Evolutionary conservation across 23 tunicate species (phyloP).

Genomic region (Ciona savignyi): DNA sequence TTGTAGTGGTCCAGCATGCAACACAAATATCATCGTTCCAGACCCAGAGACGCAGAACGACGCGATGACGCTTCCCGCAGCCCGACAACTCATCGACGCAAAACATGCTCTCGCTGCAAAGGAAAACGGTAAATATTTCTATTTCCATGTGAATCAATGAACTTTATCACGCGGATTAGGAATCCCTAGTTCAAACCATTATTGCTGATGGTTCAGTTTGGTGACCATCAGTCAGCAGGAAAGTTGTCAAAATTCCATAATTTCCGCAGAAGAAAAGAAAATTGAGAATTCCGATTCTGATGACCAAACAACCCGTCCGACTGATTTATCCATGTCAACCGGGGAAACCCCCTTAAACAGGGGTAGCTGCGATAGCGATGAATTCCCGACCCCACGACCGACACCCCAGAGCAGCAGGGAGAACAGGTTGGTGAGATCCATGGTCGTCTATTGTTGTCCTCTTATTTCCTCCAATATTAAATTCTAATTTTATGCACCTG

Average conservation of each 20-base stretch:
- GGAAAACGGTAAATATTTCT: constrained; percentile 21
- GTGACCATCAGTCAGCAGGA: no score
- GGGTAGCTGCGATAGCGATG: constrained; percentile 75
- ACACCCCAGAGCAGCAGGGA: constrained; percentile 92
- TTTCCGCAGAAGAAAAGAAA: constrained; percentile 6
- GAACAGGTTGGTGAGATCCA: constrained; percentile 60
- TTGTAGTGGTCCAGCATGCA: no score
- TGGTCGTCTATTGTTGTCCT: no score
- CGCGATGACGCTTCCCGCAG: constrained; percentile 24
- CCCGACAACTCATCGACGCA: constrained; percentile 26
- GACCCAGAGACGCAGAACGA: constrained; percentile 43
- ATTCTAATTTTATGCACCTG: no score
- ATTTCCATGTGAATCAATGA: no score
- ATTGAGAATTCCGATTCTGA: constrained; percentile 16
- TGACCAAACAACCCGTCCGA: constrained; percentile 35
- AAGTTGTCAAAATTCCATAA: no score
- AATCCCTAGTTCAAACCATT: no score
- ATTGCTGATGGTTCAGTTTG: no score
- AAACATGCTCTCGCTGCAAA: constrained; percentile 7
- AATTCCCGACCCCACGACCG: constrained; percentile 52
- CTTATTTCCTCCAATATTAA: no score
- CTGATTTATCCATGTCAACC: constrained; percentile 12
- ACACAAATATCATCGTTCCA: no score
- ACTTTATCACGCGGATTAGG: no score
- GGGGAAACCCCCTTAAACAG: neutral